These are phyloP conservation scores for Euplexia lucipara DNA, from an alignment of 2,888 invertebrate genomes.

Conservation along the genomic window DNA sequence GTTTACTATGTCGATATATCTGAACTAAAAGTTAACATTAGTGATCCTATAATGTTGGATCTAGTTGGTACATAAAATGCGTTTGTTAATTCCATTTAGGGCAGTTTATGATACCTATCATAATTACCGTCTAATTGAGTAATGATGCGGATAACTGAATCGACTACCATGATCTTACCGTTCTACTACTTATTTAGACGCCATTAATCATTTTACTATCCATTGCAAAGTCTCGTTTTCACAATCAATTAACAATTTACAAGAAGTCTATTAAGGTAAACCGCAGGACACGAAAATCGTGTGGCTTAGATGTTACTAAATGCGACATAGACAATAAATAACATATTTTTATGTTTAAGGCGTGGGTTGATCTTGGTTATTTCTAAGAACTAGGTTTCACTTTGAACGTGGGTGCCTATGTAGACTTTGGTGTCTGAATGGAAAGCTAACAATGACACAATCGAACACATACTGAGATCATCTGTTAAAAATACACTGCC, in stretches of 20 bases:
- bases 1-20: slow-evolving; percentile 13
- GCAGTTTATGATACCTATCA: slow-evolving; percentile 14
- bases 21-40: slow-evolving; percentile 7
- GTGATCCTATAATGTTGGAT: not conserved
- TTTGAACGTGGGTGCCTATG: slow-evolving; percentile 7
- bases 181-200: slow-evolving; percentile 31
- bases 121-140: slow-evolving; percentile 35
- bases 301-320: slow-evolving; percentile 60
- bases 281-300: slow-evolving; percentile 74
- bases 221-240: slow-evolving; percentile 37
- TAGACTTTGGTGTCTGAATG: slow-evolving; percentile 20
- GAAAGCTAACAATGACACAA: slow-evolving; percentile 46
- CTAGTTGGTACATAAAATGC: slow-evolving; percentile 4
- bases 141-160: slow-evolving; percentile 30
- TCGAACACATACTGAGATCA: slow-evolving; percentile 9
- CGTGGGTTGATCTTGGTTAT: slow-evolving; percentile 25
- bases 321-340: slow-evolving; percentile 34
- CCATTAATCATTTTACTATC: slow-evolving; percentile 10
- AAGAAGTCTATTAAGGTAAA: slow-evolving; percentile 59
- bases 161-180: slow-evolving; percentile 19
- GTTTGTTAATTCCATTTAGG: not conserved
- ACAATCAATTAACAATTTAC: slow-evolving; percentile 45
- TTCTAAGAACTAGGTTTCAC: slow-evolving; percentile 47
- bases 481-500: slow-evolving; percentile 23
- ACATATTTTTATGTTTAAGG: slow-evolving; percentile 21